Evolutionary conservation across 1,140 invertebrate species (phyloP).

Genomic region (Theocolax elegans): DNA sequence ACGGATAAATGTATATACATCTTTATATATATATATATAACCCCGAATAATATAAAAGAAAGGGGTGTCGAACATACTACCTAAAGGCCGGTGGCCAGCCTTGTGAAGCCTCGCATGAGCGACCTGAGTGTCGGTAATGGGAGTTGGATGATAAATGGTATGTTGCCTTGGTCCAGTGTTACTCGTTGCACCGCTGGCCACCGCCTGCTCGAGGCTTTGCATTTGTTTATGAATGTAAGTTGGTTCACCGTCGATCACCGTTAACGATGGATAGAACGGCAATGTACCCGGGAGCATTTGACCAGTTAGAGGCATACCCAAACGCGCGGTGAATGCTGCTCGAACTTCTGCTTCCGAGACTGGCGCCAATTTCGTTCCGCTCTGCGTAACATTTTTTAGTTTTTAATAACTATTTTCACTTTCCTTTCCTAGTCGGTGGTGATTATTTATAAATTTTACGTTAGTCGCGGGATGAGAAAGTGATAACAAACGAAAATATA

Average conservation of each 20-base stretch:
- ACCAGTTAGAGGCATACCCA: conserved; percentile 79
- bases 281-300: conserved; percentile 79
- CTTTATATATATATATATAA: no score
- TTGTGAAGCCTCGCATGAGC: conserved; percentile 81
- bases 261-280: conserved; percentile 80
- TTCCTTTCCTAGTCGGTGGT: no score
- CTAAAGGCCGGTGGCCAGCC: conserved; percentile 82
- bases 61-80: conserved; percentile 66
- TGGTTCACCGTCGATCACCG: conserved; percentile 71
- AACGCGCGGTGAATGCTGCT: conserved; percentile 77
- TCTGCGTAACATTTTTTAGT: conserved; percentile 44
- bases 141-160: conserved; percentile 58
- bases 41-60: no score
- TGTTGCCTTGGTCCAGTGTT: conserved; percentile 45
- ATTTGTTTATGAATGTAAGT: conserved; percentile 73
- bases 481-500: no score
- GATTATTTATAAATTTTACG: no score
- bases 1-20: no score
- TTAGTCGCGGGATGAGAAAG: no score
- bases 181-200: conserved; percentile 45
- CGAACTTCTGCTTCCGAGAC: conserved; percentile 84
- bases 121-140: conserved; percentile 76
- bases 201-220: conserved; percentile 70
- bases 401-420: no score
- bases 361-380: conserved; percentile 70